Percentiles rank a stretch among this genome's conserved stretches.
phyloP scores from a whole-genome alignment of 2,888 invertebrate species.

The Listrodromus nycthemerus region DNA sequence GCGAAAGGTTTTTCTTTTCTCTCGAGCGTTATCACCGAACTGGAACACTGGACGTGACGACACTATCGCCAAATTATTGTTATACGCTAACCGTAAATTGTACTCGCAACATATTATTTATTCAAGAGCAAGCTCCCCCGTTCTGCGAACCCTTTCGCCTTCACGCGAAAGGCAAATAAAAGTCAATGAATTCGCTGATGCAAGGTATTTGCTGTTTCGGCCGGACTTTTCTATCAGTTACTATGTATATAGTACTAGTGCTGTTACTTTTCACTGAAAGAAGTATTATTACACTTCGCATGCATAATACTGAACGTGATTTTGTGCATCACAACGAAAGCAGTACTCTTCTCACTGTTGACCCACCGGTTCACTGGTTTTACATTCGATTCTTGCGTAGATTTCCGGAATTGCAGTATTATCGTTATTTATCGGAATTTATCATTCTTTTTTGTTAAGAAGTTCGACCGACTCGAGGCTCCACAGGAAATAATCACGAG shows the following conservation, averaged over 20 bases:
- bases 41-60: conserved; percentile 40
- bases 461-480: background rate
- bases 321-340: conserved; percentile 68
- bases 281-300: conserved; percentile 60
- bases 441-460: background rate
- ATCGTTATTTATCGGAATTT: conserved; percentile 30
- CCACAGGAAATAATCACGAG: background rate
- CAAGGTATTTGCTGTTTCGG: conserved; percentile 48
- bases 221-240: conserved; percentile 46
- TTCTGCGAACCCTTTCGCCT: background rate
- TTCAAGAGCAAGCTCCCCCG: background rate
- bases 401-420: conserved; percentile 5
- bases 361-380: conserved; percentile 33
- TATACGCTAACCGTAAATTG: conserved; percentile 32
- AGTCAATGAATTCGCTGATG: conserved; percentile 47
- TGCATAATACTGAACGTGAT: conserved; percentile 70
- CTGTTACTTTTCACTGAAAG: conserved; percentile 33
- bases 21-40: conserved; percentile 24
- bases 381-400: conserved; percentile 28
- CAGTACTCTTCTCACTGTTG: conserved; percentile 42
- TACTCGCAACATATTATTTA: conserved; percentile 2
- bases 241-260: conserved; percentile 38
- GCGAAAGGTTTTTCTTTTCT: background rate
- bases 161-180: conserved; percentile 18
- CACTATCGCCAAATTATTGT: conserved; percentile 50